Conservation (phyloP, 2,797 vertebrate species). For the Danio tinwini region DNA sequence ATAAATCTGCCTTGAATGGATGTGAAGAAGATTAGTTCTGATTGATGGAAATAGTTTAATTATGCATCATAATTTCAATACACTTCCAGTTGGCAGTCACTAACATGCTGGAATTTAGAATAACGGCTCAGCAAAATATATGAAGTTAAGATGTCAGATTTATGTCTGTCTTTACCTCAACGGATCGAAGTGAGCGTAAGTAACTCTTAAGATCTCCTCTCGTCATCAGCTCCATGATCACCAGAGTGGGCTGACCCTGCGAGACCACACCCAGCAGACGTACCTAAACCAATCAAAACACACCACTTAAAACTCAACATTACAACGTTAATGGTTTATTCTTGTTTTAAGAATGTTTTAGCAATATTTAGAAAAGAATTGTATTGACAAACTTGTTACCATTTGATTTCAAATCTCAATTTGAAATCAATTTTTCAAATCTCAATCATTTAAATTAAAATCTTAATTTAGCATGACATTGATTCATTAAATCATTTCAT, state of each 20-base stretch:
- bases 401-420: too few species aligned
- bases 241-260: constrained; percentile 96
- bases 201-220: constrained; percentile 97
- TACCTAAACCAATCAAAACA: constrained; percentile 79
- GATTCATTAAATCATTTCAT: too few species aligned
- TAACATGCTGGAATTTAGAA: background rate
- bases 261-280: constrained; percentile 96
- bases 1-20: background rate
- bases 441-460: too few species aligned
- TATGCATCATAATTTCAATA: background rate
- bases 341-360: background rate
- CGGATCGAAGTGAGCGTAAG: constrained; percentile 90
- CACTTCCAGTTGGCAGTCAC: background rate
- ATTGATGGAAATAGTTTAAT: background rate
- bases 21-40: constrained; percentile 6
- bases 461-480: too few species aligned
- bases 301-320: background rate
- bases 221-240: constrained; percentile 99
- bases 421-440: too few species aligned
- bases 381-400: too few species aligned
- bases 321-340: background rate
- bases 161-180: constrained; percentile 79
- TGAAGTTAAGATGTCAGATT: background rate
- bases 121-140: background rate
- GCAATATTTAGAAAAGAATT: background rate